Conservation (phyloP, 2,888 invertebrate genomes). For the Lasioglossum malachurum region DNA sequence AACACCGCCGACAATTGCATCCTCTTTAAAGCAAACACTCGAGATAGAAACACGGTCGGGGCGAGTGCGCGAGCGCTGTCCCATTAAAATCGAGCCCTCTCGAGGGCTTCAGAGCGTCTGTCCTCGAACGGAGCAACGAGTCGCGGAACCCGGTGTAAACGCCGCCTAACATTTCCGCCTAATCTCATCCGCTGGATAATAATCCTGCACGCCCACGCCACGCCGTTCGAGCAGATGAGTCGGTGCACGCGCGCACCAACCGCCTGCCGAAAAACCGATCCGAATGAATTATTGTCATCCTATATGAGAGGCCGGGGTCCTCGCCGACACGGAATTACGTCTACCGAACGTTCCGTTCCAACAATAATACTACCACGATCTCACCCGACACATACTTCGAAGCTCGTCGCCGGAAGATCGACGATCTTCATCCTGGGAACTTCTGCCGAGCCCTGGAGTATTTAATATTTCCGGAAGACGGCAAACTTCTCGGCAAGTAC, state of each 20-base stretch:
- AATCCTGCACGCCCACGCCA: slow-evolving; percentile 3
- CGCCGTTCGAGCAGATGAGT: neutral
- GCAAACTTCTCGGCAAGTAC: neutral
- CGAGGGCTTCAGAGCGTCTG: neutral
- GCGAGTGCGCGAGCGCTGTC: slow-evolving; percentile 17
- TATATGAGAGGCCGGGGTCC: slow-evolving; percentile 37
- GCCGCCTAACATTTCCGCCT: slow-evolving; percentile 14
- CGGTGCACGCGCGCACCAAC: neutral
- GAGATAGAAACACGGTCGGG: neutral
- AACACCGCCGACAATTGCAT: slow-evolving; percentile 1
- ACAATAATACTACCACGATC: slow-evolving; percentile 44
- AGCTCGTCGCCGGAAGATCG: slow-evolving; percentile 57
- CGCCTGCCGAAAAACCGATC: slow-evolving; percentile 44
- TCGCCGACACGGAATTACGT: slow-evolving; percentile 54
- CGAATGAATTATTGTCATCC: slow-evolving; percentile 64
- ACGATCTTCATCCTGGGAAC: slow-evolving; percentile 63
- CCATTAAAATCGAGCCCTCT: slow-evolving; percentile 20
- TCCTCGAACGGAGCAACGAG: slow-evolving; percentile 10
- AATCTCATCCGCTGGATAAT: slow-evolving; percentile 35
- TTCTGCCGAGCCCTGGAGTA: slow-evolving; percentile 22
- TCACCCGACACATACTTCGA: neutral
- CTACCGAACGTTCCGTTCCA: slow-evolving; percentile 40
- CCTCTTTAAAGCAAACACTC: slow-evolving; percentile 7
- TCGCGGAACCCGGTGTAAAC: slow-evolving; percentile 16
- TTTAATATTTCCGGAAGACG: neutral